Conservation (phyloP, 1,140 invertebrate species). For the Drosophila burlai region DNA sequence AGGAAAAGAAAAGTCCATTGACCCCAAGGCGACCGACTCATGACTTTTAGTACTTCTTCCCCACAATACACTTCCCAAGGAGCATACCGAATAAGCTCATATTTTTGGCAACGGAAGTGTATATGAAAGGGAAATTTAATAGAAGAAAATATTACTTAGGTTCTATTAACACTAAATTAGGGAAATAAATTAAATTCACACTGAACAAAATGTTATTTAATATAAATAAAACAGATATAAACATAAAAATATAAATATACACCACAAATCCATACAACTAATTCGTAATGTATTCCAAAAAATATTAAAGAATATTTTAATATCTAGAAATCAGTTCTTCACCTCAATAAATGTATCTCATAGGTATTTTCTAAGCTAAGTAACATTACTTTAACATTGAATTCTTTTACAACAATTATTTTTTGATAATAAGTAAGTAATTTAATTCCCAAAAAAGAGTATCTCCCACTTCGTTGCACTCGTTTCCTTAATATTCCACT, state of each 20-base stretch:
- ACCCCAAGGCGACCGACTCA: conserved; percentile 59
- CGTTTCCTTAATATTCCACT: neutral
- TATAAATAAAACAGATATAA: too few species aligned
- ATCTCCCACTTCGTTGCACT: neutral
- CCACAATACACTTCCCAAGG: conserved; percentile 1
- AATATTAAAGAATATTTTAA: neutral
- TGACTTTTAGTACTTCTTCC: conserved; percentile 77
- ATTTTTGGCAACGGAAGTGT: neutral
- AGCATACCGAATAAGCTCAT: neutral
- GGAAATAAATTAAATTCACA: neutral
- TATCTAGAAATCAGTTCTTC: neutral
- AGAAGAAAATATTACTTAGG: neutral
- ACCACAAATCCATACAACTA: too few species aligned
- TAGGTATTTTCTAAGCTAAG: neutral
- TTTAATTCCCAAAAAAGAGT: neutral
- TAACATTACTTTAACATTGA: too few species aligned
- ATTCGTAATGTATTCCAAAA: too few species aligned
- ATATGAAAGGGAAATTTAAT: neutral
- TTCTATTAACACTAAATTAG: neutral
- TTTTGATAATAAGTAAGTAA: rapidly evolving
- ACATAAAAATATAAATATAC: too few species aligned
- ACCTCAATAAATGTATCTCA: neutral
- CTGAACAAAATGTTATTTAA: neutral
- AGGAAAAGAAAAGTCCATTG: conserved; percentile 67
- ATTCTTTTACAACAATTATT: too few species aligned